Base-by-base conservation (phyloP, 2,888 invertebrate species). In the Apamea anceps region DNA sequence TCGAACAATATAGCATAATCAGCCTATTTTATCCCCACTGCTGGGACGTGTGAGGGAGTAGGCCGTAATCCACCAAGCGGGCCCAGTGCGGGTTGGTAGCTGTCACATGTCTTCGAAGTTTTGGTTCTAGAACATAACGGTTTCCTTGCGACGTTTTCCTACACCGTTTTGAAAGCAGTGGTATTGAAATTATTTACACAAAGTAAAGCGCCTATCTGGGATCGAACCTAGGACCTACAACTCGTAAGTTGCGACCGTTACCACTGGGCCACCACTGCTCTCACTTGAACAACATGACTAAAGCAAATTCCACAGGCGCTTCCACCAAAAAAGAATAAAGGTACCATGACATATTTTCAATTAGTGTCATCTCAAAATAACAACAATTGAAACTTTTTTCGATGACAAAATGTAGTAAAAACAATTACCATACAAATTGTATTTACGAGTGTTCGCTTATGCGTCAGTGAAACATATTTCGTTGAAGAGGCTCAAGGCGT, bases 401-500 rank as follows among this genome's bases (percentile, higher is more conserved):
- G n/a, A 28, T 57, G 57, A 37, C 60, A 68, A 72, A 78, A 62
- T 72, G 28, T 73, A 76, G 74, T 78, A 77, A 80, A 79, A 81
- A 77, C 71, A 80, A 80, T 77, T 75, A 77, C 28, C 76, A 79
- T 82, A 77, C 80, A 76, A 76, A 80, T 82, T 77, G 80, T 85
- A 85, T 85, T 85, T 71, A 84, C 70, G 54, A 66, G 65, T 86
- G 78, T 76, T 63, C 75, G 77, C 68, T 70, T 77, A 68, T 80
- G 80, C 70, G 84, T 82, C 86, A 78, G 79, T 85, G 90, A 88
- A 91, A 90, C 89, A 91, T 88, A 91, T 91, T 91, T 90, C 78
- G 90, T 91, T 89, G 93, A 94, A 94, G 94, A 93, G 89, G 93
- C 92, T 91, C 94, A 94, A 94, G 94, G 94, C 81, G 77, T 88